Conservation (phyloP, 2,888 invertebrate genomes). For the Pycnomerus fuliginosus region DNA sequence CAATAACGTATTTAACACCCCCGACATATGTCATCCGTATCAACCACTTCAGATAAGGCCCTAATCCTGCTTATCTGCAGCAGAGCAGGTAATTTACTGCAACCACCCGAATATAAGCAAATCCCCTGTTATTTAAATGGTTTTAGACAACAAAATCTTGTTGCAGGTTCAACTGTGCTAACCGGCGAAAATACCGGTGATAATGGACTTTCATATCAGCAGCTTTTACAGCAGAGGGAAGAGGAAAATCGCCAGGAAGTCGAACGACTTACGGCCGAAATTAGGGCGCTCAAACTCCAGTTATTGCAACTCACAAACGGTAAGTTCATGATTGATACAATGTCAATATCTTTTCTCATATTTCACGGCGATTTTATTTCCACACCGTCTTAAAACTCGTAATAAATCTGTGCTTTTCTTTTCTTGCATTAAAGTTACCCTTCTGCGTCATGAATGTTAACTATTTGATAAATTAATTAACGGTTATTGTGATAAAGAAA, state of each 20-base stretch:
- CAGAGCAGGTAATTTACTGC: background rate
- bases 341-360: background rate
- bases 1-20: constrained; percentile 8
- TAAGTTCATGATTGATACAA: too few species aligned
- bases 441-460: too few species aligned
- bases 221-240: constrained; percentile 60
- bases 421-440: too few species aligned
- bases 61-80: background rate
- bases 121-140: background rate
- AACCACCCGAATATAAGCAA: too few species aligned
- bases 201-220: constrained; percentile 52
- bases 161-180: constrained; percentile 42
- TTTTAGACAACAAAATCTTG: constrained; percentile 8
- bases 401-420: too few species aligned
- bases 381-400: background rate
- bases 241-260: constrained; percentile 63
- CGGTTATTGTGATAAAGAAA: too few species aligned
- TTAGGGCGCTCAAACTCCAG: constrained; percentile 61
- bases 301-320: constrained; percentile 58
- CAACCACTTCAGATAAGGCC: constrained; percentile 5
- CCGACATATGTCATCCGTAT: constrained; percentile 30
- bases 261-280: constrained; percentile 62
- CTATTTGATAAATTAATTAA: too few species aligned
- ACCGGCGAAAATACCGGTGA: constrained; percentile 35
- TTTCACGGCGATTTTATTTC: background rate